Evolutionary conservation across 1,140 invertebrate genomes (phyloP).

Genomic region (Episyrphus balteatus): DNA sequence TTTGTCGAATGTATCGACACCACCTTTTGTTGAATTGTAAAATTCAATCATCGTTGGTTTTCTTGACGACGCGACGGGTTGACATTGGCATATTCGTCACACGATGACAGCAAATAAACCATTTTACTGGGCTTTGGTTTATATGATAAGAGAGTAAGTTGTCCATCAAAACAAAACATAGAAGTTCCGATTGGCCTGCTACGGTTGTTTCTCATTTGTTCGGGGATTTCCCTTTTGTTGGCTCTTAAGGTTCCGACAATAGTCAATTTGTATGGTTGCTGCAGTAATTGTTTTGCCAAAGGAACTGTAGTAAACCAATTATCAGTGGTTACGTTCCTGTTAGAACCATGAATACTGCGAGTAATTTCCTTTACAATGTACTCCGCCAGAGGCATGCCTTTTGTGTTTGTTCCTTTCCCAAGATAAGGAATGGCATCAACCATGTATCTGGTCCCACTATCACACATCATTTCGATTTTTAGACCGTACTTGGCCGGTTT

Average conservation of each 20-base stretch:
- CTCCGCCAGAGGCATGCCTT: not conserved
- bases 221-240: constrained; percentile 23
- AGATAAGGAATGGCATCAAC: constrained; percentile 8
- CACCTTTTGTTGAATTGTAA: constrained; percentile 37
- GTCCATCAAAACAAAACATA: constrained; percentile 8
- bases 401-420: not conserved
- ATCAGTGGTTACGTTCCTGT: constrained; percentile 25
- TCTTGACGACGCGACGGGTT: constrained; percentile 12
- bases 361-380: not conserved
- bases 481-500: constrained; percentile 36
- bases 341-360: constrained; percentile 12
- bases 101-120: constrained; percentile 9
- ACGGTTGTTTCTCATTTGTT: too few species aligned
- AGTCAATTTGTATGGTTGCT: constrained; percentile 15
- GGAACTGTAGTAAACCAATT: constrained; percentile 26
- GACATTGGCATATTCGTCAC: constrained; percentile 9
- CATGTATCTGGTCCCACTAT: constrained; percentile 18
- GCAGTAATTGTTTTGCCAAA: constrained; percentile 10
- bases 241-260: constrained; percentile 19
- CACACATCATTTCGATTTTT: constrained; percentile 21
- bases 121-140: constrained; percentile 10
- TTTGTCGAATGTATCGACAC: constrained; percentile 30
- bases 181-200: constrained; percentile 1
- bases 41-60: constrained; percentile 35
- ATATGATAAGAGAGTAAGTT: constrained; percentile 10